Evolutionary conservation across 1,140 invertebrate genomes (phyloP).

Genomic region (Psix sp.): DNA sequence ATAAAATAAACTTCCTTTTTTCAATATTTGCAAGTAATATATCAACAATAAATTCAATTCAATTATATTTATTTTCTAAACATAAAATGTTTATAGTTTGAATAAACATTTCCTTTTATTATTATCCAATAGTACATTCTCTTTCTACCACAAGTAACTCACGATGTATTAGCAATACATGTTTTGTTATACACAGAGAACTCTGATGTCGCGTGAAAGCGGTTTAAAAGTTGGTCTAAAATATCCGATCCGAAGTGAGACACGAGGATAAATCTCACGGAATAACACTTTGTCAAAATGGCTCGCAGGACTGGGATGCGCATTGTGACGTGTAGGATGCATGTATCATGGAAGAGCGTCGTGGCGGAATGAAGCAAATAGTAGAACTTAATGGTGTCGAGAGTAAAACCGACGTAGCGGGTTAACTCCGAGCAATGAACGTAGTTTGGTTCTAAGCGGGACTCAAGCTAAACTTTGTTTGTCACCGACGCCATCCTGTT

Average conservation of each 20-base stretch:
- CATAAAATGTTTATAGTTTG: too few species aligned
- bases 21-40: too few species aligned
- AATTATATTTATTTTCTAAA: too few species aligned
- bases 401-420: slow-evolving; percentile 67
- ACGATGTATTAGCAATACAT: too few species aligned
- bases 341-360: slow-evolving; percentile 59
- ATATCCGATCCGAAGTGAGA: slow-evolving; percentile 9
- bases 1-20: too few species aligned
- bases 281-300: slow-evolving; percentile 43
- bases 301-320: slow-evolving; percentile 9
- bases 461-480: slow-evolving; percentile 73
- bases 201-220: neutral
- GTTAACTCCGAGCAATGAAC: slow-evolving; percentile 68
- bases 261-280: slow-evolving; percentile 30
- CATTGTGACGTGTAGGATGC: slow-evolving; percentile 59
- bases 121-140: too few species aligned
- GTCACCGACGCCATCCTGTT: slow-evolving; percentile 70
- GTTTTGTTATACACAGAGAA: too few species aligned
- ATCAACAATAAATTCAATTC: too few species aligned
- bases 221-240: slow-evolving; percentile 10
- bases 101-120: too few species aligned
- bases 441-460: slow-evolving; percentile 67
- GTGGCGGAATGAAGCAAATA: slow-evolving; percentile 56
- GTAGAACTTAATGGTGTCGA: slow-evolving; percentile 58
- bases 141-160: too few species aligned